Evolutionary conservation across 2,113 vertebrate species (phyloP), one percentile per base, ranked within the genome.

Genomic region (Callipepla californica): DNA sequence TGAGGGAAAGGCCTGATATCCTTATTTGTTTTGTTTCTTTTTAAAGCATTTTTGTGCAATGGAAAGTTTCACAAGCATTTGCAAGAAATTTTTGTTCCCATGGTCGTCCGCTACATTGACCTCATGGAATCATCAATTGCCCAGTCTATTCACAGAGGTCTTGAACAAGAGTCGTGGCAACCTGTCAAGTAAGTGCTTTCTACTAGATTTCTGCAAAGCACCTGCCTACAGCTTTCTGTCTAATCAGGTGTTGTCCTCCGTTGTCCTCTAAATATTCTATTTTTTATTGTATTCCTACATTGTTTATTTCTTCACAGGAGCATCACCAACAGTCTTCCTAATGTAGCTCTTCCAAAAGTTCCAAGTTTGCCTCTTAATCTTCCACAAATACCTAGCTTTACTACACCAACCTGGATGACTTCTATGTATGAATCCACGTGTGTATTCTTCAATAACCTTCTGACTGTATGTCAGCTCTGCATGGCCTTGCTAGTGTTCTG

Each of bases 71-170:
- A 99, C 96, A 99, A 99, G 94, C 99, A 99, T 95, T 98, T 99
- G 96, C 99, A 99, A 97, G 98, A 99, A 78, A 96, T 98, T 93
- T 99, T 98, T 97, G 97, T 99, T 82, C 99, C 99, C 28, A 97
- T 99, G 98, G 99, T 99, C 51, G 96, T 99, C 73, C 99, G 99
- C 96, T 99, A 99, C 97, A 98, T 99, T 13, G 99, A 99, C 96
- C 98, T 99, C 92, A 99, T 99, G 99, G 99, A 99, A 96, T 99
- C 99, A 4, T 99, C 99, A 89, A 99, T 99, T 93, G 99, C 99
- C 42, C 99, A 99, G 97, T 99, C 99, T 85, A 98, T 99, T 98
- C 99, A 99, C 97, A 98, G 98, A 86, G 98, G 99, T 91, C 99
- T 99, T 86, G 98, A 99, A 87, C 99, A 99, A 96, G 99, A 99